Base-by-base conservation (phyloP, 2,888 invertebrate genomes). In the Dermolepida albohirtum region DNA sequence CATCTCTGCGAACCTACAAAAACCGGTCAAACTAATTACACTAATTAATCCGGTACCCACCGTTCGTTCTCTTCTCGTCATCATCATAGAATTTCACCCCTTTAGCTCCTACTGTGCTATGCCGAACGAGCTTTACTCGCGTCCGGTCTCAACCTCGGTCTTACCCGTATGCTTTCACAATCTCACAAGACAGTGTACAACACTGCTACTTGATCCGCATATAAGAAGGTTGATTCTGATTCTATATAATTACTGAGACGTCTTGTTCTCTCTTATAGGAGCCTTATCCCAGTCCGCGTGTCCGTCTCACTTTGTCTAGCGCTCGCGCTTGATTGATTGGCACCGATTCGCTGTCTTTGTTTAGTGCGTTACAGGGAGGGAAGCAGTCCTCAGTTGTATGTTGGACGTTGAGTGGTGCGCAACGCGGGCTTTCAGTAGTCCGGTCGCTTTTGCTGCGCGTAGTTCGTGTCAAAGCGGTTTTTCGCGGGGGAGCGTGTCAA, bases 141-240 rank as follows among this genome's bases (percentile, higher is more conserved):
- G 59, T 29, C 47, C 34, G 47, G 12, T 29, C 29, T 62, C 43
- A 44, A 47, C 34, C 59, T 12, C 27, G 17, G 40, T 40, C 40
- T 54, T 54, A 34, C 34, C 34, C 40, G 16, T 54, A 17, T 17
- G 73, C 75, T 73, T 77, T 75, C 76, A 77, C 78, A 78, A 78
- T 79, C 79, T 79, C 79, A 76, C 79, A 81, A 81, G 80, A 78
- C 80, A 79, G 80, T 78, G 79, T 77, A 52, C 57, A 51, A 64
- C 68, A 76, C 78, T 77, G 82, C 81, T 81, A 81, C 81, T 81
- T 80, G 81, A 82, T 81, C 81, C 80, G 74, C 77, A 76, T 76
- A 76, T 78, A 80, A 81, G 80, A 81, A 80, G 81, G 81, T 79
- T 81, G 81, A 81, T 81, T 80, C 81, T 80, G 80, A 80, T 81